phyloP scores from a whole-genome alignment of 2,113 vertebrate species.

The Pipa parva region DNA sequence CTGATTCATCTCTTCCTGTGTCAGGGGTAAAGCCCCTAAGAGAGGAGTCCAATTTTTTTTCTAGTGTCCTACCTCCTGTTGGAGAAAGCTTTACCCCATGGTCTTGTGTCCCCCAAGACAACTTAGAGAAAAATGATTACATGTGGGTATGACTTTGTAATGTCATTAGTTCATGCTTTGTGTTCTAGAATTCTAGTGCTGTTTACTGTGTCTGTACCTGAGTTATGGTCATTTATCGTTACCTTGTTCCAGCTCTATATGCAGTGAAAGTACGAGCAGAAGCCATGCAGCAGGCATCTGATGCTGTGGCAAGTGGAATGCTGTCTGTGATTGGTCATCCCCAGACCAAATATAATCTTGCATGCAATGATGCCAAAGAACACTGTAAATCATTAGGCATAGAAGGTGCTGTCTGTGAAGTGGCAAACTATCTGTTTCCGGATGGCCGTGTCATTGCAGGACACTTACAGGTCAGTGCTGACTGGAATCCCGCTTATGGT shows the following conservation, averaged over 20 bases:
- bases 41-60: too few species aligned
- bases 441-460: conserved; percentile 89
- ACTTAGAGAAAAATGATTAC: too few species aligned
- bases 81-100: too few species aligned
- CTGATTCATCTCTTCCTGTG: too few species aligned
- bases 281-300: conserved; percentile 87
- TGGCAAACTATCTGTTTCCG: conserved; percentile 89
- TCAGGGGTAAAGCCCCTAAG: too few species aligned
- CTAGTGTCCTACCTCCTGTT: too few species aligned
- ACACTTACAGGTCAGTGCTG: conserved; percentile 73
- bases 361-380: conserved; percentile 78
- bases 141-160: background rate
- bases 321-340: conserved; percentile 74
- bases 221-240: background rate
- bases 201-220: background rate
- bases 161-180: too few species aligned
- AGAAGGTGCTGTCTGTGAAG: conserved; percentile 73
- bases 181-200: too few species aligned
- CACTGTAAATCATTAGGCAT: conserved; percentile 78
- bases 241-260: conserved; percentile 67
- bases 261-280: conserved; percentile 87
- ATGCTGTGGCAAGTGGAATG: conserved; percentile 82
- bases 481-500: too few species aligned
- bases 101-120: too few species aligned
- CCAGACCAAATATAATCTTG: conserved; percentile 68